These are phyloP conservation scores for Embidobia sp. DNA, from an alignment of 2,888 invertebrate genomes.

Conservation along the genomic window DNA sequence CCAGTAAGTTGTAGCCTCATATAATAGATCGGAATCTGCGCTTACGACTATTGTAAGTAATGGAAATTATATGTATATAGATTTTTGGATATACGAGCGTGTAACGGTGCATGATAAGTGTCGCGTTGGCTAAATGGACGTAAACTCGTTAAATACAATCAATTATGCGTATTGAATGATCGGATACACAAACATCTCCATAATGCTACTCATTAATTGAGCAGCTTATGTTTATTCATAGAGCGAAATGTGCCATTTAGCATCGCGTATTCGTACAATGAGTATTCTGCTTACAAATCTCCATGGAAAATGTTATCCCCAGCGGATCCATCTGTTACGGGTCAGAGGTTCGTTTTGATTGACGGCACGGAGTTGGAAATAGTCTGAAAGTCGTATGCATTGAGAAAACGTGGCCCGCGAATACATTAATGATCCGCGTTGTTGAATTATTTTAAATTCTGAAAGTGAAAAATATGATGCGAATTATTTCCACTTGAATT, in stretches of 20 bases:
- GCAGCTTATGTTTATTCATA: constrained; percentile 56
- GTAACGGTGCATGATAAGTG: constrained; percentile 25
- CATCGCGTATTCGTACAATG: constrained; percentile 39
- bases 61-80: constrained; percentile 36
- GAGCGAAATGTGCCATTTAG: constrained; percentile 42
- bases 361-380: too few species aligned
- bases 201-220: constrained; percentile 50
- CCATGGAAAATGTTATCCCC: constrained; percentile 28
- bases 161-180: constrained; percentile 54
- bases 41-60: constrained; percentile 19
- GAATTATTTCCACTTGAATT: too few species aligned
- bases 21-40: constrained; percentile 27
- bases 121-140: constrained; percentile 8
- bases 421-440: too few species aligned
- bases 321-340: constrained; percentile 14
- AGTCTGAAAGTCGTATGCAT: too few species aligned
- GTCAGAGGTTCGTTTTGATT: constrained; percentile 34
- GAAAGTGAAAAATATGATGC: too few species aligned
- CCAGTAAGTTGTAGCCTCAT: constrained; percentile 26
- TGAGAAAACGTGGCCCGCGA: too few species aligned
- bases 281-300: constrained; percentile 35
- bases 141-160: constrained; percentile 43
- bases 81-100: constrained; percentile 27
- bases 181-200: constrained; percentile 38
- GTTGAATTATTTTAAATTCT: too few species aligned